Conservation (phyloP, 2,797 vertebrate genomes). For the Syngnathus rostellatus region DNA sequence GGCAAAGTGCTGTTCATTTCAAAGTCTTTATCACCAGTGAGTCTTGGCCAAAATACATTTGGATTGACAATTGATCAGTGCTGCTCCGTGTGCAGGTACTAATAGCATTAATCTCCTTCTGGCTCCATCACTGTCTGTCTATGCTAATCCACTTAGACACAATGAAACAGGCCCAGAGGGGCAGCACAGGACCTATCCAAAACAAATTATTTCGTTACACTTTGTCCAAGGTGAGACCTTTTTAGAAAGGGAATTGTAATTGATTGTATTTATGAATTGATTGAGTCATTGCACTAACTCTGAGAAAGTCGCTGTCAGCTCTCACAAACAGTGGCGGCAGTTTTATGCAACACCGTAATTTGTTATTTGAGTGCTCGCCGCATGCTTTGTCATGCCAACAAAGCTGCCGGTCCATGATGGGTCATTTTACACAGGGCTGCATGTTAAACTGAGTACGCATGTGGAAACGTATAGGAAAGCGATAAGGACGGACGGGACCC, state of each 20-base stretch:
- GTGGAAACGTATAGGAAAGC: not conserved
- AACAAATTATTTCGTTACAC: constrained; percentile 7
- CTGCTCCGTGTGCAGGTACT: constrained; percentile 53
- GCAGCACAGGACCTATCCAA: constrained; percentile 10
- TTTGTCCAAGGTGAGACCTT: constrained; percentile 5
- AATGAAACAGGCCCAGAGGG: constrained; percentile 40
- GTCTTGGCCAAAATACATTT: constrained; percentile 48
- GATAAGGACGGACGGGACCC: not conserved
- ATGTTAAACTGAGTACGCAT: constrained; percentile 17
- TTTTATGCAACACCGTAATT: not conserved
- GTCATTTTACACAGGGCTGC: constrained; percentile 45
- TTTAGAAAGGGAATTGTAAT: constrained; percentile 9
- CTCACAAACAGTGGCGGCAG: not conserved
- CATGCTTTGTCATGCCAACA: constrained; percentile 48
- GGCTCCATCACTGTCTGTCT: constrained; percentile 52
- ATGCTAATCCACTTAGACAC: constrained; percentile 56
- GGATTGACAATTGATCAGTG: constrained; percentile 48
- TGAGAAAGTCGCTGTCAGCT: not conserved
- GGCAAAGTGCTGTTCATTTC: constrained; percentile 61
- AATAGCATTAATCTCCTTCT: constrained; percentile 54
- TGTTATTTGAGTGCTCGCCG: constrained; percentile 23
- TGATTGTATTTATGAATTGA: constrained; percentile 11
- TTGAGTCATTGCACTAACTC: not conserved
- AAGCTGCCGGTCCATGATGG: constrained; percentile 37
- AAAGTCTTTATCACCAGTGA: constrained; percentile 67